Percentiles rank a stretch among this genome's conserved stretches.
Conservation (phyloP, 2,113 vertebrate species). For the Sylvilagus bachmani region DNA sequence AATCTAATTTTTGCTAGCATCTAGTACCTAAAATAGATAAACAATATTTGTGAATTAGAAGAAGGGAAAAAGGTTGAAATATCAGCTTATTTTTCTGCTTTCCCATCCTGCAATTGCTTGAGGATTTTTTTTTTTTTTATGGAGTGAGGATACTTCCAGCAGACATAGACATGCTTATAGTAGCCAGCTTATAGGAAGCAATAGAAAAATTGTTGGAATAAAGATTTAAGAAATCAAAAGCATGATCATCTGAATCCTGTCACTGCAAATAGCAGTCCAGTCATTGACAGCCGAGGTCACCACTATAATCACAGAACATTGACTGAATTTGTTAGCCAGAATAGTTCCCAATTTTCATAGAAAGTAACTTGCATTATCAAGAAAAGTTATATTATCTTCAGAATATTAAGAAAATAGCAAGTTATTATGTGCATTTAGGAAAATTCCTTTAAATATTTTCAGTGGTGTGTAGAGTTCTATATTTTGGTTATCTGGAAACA, state of each 20-base stretch:
- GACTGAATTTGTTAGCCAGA: constrained; percentile 18
- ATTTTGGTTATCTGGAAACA: constrained; percentile 52
- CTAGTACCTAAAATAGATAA: not conserved
- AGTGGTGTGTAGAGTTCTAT: not conserved
- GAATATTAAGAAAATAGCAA: constrained; percentile 34
- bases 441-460: constrained; percentile 27
- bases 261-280: not conserved
- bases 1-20: not conserved
- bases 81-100: constrained; percentile 27
- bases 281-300: not conserved
- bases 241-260: not conserved
- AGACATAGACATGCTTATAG: not conserved
- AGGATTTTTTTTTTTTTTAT: not conserved
- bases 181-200: not conserved
- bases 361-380: constrained; percentile 39
- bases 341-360: constrained; percentile 20
- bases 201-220: not conserved
- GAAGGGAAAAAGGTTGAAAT: not conserved
- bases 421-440: constrained; percentile 35
- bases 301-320: not conserved
- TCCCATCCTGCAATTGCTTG: not conserved
- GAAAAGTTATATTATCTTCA: not conserved
- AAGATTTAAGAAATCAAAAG: constrained; percentile 39
- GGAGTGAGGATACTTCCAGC: not conserved
- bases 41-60: not conserved